Evolutionary conservation across 1,140 invertebrate genomes (phyloP).

Genomic region (Diabrotica virgifera): DNA sequence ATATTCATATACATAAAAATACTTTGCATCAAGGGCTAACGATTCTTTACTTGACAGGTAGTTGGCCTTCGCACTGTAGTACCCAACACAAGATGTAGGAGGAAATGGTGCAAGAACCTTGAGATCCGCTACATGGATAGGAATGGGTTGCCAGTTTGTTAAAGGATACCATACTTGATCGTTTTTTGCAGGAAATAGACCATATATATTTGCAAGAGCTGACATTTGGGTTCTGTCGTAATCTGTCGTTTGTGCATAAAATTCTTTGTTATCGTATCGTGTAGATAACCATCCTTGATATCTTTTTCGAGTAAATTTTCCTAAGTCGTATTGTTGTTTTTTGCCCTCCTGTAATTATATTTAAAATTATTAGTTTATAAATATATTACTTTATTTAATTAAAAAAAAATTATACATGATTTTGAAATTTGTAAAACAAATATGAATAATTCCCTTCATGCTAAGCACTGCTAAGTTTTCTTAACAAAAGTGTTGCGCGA

Average conservation of each 20-base stretch:
- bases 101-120: background rate
- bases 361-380: too few species aligned
- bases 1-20: background rate
- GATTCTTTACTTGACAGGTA: background rate
- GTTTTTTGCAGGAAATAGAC: conserved; percentile 52
- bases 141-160: conserved; percentile 57
- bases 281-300: conserved; percentile 58
- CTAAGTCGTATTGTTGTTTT: conserved; percentile 58
- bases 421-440: too few species aligned
- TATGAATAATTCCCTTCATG: too few species aligned
- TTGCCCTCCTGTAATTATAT: conserved; percentile 56
- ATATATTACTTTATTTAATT: too few species aligned
- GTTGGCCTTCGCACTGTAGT: background rate
- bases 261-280: conserved; percentile 53
- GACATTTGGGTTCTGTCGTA: conserved; percentile 58
- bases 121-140: conserved; percentile 26
- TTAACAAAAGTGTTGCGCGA: too few species aligned
- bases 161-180: conserved; percentile 51
- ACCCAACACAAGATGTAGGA: background rate
- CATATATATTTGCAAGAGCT: conserved; percentile 52
- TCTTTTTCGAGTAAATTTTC: conserved; percentile 57
- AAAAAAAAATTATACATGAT: too few species aligned
- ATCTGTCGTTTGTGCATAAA: conserved; percentile 34
- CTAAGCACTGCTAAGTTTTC: too few species aligned
- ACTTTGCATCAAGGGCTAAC: background rate